These are phyloP conservation scores for Spea hammondii DNA, from an alignment of 2,797 vertebrate genomes.

Conservation along the genomic window DNA sequence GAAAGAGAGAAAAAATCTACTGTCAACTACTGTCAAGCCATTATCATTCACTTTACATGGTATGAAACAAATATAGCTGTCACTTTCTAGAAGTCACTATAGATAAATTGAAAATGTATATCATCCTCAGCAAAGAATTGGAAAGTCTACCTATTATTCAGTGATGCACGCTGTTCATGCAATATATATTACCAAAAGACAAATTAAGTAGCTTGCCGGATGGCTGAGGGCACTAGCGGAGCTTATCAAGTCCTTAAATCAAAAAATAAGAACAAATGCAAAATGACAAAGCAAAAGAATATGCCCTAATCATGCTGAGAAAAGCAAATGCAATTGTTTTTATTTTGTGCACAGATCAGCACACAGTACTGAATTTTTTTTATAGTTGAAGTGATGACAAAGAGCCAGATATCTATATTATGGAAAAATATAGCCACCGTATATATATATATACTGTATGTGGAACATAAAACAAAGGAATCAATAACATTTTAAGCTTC, in stretches of 20 bases:
- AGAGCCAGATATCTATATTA: slow-evolving; percentile 12
- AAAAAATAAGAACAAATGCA: slow-evolving; percentile 41
- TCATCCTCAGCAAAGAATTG: slow-evolving; percentile 56
- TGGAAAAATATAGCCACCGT: slow-evolving; percentile 6
- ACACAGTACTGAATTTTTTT: slow-evolving; percentile 30
- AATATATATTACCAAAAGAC: slow-evolving; percentile 57
- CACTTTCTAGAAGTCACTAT: slow-evolving; percentile 60
- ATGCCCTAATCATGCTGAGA: slow-evolving; percentile 38
- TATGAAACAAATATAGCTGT: slow-evolving; percentile 64
- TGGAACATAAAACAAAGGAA: too few species aligned
- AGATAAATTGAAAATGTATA: slow-evolving; percentile 67
- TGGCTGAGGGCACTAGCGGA: slow-evolving; percentile 36
- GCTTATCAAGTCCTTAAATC: slow-evolving; percentile 49
- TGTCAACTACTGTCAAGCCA: slow-evolving; percentile 55
- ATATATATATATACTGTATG: slow-evolving; percentile 1
- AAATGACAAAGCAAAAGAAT: slow-evolving; percentile 40
- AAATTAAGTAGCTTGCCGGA: slow-evolving; percentile 52
- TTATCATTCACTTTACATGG: slow-evolving; percentile 66
- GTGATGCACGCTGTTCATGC: slow-evolving; percentile 50
- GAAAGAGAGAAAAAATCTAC: slow-evolving; percentile 63
- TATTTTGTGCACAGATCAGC: slow-evolving; percentile 31
- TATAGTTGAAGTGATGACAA: slow-evolving; percentile 24
- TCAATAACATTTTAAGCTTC: too few species aligned
- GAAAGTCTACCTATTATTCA: slow-evolving; percentile 54
- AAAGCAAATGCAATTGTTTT: slow-evolving; percentile 43